Evolutionary conservation across 2,113 vertebrate genomes (phyloP).

Genomic region (Gymnorhina tibicen): DNA sequence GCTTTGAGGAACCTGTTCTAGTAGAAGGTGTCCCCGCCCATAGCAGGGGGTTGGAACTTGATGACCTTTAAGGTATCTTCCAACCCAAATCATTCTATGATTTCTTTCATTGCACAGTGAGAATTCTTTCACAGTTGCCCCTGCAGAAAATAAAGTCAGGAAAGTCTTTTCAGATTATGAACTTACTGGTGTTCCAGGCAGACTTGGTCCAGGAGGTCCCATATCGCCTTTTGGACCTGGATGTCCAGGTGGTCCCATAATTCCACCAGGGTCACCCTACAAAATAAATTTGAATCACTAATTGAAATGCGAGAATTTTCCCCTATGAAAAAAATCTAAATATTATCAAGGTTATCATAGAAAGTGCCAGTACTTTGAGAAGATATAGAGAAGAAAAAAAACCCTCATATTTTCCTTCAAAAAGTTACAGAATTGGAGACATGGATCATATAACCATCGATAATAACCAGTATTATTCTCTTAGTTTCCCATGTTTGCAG

Average conservation of each 20-base stretch:
- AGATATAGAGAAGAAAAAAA: not conserved
- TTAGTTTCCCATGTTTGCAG: not conserved
- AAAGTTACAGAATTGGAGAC: not conserved
- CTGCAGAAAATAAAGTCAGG: not conserved
- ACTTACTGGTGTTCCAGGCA: conserved; percentile 77
- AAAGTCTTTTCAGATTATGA: not conserved
- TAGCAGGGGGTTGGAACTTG: not conserved
- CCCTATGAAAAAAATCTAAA: not conserved
- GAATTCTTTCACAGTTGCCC: not conserved
- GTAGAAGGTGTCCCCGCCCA: not conserved
- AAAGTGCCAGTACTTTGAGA: not conserved
- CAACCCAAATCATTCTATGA: not conserved
- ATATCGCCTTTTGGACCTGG: conserved; percentile 91
- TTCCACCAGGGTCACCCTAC: conserved; percentile 85
- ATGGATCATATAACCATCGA: not conserved
- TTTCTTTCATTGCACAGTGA: not conserved
- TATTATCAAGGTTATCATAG: not conserved
- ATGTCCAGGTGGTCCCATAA: conserved; percentile 79
- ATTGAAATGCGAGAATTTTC: not conserved
- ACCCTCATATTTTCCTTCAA: not conserved
- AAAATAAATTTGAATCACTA: not conserved
- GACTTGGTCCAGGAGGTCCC: conserved; percentile 79
- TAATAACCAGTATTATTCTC: not conserved
- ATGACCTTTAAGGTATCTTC: not conserved
- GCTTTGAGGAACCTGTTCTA: not conserved